Evolutionary conservation across 2,113 vertebrate species (phyloP).

Genomic region (Nycticryphes semicollaris): DNA sequence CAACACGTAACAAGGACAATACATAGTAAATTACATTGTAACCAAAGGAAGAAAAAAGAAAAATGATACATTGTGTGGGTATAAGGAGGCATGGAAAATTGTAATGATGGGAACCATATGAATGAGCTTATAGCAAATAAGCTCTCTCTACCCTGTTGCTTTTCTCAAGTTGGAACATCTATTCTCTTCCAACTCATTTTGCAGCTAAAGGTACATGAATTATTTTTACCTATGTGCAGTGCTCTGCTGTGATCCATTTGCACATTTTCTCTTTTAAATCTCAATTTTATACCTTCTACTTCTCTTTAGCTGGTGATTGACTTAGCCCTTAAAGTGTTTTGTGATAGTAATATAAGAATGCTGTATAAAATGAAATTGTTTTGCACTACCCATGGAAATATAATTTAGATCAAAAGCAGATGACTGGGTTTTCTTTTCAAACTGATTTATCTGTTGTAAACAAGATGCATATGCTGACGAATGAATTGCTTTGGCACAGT

Average conservation of each 20-base stretch:
- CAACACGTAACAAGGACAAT: neutral
- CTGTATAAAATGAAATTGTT: neutral
- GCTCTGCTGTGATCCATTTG: neutral
- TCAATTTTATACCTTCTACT: neutral
- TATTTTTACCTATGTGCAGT: neutral
- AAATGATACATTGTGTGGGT: neutral
- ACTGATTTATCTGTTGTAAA: conserved; percentile 2
- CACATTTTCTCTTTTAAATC: neutral
- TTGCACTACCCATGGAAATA: neutral
- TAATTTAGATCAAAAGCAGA: neutral
- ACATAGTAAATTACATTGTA: neutral
- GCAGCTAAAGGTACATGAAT: neutral
- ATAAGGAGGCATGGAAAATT: neutral
- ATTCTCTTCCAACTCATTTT: neutral
- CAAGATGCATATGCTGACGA: neutral
- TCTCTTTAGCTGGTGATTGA: neutral
- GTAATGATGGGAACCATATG: neutral
- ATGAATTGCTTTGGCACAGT: neutral
- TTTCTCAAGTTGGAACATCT: neutral
- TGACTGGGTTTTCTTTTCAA: neutral
- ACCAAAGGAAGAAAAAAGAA: neutral
- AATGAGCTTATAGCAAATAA: neutral
- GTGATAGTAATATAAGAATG: neutral
- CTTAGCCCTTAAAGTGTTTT: neutral
- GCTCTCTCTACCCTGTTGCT: neutral